Conservation (phyloP, 2,113 vertebrate species). For the Abramis brama region DNA sequence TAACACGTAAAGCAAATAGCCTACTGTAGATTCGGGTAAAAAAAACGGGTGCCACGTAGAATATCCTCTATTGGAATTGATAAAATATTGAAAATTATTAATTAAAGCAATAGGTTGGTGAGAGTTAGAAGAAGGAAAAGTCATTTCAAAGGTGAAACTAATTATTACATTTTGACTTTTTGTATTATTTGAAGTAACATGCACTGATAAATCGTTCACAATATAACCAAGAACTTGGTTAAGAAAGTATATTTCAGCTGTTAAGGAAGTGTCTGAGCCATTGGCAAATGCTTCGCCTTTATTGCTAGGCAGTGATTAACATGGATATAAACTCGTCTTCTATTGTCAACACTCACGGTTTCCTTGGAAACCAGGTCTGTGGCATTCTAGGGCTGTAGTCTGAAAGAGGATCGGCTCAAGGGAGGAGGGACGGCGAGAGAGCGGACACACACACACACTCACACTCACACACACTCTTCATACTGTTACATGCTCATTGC, state of each 20-base stretch:
- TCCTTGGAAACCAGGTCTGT: conserved; percentile 72
- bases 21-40: too few relatives aligned
- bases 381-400: conserved; percentile 56
- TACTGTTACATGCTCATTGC: conserved; percentile 70
- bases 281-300: conserved; percentile 39
- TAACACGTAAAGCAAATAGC: too few relatives aligned
- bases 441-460: conserved; percentile 39
- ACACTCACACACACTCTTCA: conserved; percentile 22
- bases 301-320: conserved; percentile 68
- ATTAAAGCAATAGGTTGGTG: background rate
- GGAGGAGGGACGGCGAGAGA: conserved; percentile 37
- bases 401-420: conserved; percentile 52
- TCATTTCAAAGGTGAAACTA: background rate
- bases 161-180: background rate
- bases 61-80: too few relatives aligned
- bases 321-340: conserved; percentile 67
- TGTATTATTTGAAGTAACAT: background rate
- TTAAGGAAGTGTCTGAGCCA: background rate
- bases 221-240: too few relatives aligned
- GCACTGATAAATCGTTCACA: background rate
- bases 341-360: conserved; percentile 71
- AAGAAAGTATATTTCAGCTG: background rate
- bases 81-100: too few relatives aligned
- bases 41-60: too few relatives aligned
- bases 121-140: background rate